Conservation (phyloP, 2,113 vertebrate genomes). For the Prolemur simus region DNA sequence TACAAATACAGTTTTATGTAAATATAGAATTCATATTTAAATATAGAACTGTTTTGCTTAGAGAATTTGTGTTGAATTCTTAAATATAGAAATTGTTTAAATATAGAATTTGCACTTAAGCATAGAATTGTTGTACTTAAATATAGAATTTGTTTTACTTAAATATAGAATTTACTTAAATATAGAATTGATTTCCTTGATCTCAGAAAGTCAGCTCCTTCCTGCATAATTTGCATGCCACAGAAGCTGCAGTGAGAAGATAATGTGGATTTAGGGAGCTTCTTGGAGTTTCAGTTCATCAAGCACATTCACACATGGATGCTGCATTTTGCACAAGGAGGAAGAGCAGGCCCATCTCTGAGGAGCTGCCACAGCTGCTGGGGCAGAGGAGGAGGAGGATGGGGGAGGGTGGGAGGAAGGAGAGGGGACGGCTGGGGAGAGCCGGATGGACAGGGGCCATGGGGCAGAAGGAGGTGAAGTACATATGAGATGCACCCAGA, state of each 20-base stretch:
- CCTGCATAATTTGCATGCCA: neutral
- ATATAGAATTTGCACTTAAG: neutral
- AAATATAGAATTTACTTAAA: neutral
- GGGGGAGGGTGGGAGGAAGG: neutral
- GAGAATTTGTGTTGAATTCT: neutral
- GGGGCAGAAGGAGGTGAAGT: no score
- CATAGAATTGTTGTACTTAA: neutral
- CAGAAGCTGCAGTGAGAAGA: neutral
- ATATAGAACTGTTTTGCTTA: neutral
- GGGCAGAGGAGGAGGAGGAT: neutral
- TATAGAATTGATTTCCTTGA: neutral
- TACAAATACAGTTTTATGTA: neutral
- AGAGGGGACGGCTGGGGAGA: neutral
- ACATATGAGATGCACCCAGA: no score
- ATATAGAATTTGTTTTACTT: neutral
- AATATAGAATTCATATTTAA: neutral
- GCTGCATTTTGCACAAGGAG: no score
- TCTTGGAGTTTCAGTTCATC: neutral
- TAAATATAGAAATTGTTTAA: neutral
- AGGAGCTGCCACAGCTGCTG: neutral
- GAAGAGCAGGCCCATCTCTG: neutral
- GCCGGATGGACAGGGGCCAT: neutral
- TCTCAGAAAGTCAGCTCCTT: neutral
- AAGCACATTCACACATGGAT: neutral
- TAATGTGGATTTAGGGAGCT: no score